Evolutionary conservation across 2,113 vertebrate genomes (phyloP).

Genomic region (Syngnathus scovelli): DNA sequence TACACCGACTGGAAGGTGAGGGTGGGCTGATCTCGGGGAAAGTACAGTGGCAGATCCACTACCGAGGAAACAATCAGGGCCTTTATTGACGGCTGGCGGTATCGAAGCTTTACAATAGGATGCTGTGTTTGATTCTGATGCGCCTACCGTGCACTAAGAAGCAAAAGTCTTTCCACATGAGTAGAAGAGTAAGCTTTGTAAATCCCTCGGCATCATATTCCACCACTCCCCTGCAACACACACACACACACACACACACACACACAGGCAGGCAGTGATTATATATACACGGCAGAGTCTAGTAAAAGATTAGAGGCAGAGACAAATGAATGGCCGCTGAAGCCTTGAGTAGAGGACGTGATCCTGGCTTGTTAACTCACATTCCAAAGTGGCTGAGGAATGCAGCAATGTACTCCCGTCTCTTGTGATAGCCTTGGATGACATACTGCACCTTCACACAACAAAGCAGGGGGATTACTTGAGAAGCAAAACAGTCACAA

Average conservation of each 20-base stretch:
- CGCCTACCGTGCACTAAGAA: conserved; percentile 91
- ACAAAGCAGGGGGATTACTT: background rate
- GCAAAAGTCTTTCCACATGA: conserved; percentile 98
- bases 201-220: conserved; percentile 98
- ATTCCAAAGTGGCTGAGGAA: conserved; percentile 99
- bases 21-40: conserved; percentile 93
- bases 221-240: conserved; percentile 83
- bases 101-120: background rate
- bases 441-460: conserved; percentile 90
- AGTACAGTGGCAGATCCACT: conserved; percentile 97
- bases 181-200: conserved; percentile 92
- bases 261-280: background rate
- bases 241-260: conserved; percentile 19
- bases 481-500: background rate
- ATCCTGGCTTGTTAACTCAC: conserved; percentile 71
- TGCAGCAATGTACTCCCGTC: conserved; percentile 96
- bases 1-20: conserved; percentile 97
- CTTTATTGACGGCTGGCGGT: no score
- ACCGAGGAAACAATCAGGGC: conserved; percentile 1
- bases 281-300: background rate
- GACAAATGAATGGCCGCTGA: conserved; percentile 2
- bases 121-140: background rate
- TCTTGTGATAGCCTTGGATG: conserved; percentile 97
- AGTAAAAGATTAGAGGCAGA: conserved; percentile 4
- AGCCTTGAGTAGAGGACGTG: background rate